Percentiles rank a stretch among this genome's conserved stretches.
phyloP scores from a whole-genome alignment of 2,113 vertebrate species.

The Rousettus leschenaultii region DNA sequence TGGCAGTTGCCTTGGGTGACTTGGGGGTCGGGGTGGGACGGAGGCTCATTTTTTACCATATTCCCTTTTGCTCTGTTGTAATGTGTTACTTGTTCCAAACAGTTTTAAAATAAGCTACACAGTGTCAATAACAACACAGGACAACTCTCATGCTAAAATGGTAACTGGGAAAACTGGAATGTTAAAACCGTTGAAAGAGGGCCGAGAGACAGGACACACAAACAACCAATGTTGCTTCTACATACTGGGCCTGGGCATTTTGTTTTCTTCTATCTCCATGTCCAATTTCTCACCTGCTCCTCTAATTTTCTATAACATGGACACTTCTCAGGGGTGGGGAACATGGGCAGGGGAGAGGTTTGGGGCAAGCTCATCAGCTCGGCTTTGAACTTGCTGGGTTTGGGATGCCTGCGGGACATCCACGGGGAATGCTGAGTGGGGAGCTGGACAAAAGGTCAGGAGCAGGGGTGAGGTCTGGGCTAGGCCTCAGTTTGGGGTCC shows the following conservation, averaged over 20 bases:
- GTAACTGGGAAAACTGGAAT: neutral
- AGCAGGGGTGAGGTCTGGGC: neutral
- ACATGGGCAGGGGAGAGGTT: neutral
- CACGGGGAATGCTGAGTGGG: neutral
- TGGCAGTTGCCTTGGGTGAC: neutral
- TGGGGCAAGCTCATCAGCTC: neutral
- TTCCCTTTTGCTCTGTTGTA: neutral
- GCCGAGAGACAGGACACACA: neutral
- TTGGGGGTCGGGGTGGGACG: neutral
- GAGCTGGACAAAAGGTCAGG: neutral
- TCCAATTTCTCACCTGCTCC: neutral
- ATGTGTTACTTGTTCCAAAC: neutral
- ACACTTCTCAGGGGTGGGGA: neutral
- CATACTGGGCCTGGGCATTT: neutral
- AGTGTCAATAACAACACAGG: neutral
- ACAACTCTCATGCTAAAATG: neutral
- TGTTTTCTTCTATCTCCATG: neutral
- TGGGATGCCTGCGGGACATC: neutral
- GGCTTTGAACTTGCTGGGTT: neutral
- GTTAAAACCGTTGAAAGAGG: neutral
- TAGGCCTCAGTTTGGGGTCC: neutral
- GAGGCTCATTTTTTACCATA: neutral
- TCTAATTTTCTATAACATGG: neutral
- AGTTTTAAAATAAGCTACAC: neutral
- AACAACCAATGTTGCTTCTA: neutral